phyloP scores from a whole-genome alignment of 2,113 vertebrate species.

The Caranx ignobilis region DNA sequence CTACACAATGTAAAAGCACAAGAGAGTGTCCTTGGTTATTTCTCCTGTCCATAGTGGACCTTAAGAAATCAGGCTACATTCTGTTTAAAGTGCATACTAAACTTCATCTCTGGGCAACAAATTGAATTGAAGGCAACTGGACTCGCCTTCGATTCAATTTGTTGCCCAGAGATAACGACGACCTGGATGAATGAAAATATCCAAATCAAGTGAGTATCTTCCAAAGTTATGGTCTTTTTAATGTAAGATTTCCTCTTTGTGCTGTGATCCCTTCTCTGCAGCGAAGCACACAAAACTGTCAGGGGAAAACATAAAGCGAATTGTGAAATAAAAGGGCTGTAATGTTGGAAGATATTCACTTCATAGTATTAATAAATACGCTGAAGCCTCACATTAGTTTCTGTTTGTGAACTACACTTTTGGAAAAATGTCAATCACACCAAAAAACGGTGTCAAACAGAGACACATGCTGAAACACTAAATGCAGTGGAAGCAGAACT shows the following conservation, averaged over 20 bases:
- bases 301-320: background rate
- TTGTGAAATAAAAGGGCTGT: background rate
- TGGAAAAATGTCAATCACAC: background rate
- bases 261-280: background rate
- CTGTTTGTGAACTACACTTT: background rate
- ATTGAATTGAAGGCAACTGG: too few species aligned
- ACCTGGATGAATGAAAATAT: too few species aligned
- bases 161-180: too few species aligned
- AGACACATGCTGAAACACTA: background rate
- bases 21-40: background rate
- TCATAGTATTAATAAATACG: background rate
- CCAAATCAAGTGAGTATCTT: background rate
- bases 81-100: background rate
- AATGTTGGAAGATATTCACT: background rate
- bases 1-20: background rate
- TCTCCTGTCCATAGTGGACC: background rate
- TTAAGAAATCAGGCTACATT: background rate
- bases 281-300: background rate
- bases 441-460: background rate
- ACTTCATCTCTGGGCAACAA: background rate
- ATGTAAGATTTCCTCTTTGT: background rate
- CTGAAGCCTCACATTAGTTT: background rate
- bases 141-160: too few species aligned
- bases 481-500: background rate
- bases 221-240: background rate